phyloP scores from a whole-genome alignment of 2,888 invertebrate genomes.

The Drosophila anceps region DNA sequence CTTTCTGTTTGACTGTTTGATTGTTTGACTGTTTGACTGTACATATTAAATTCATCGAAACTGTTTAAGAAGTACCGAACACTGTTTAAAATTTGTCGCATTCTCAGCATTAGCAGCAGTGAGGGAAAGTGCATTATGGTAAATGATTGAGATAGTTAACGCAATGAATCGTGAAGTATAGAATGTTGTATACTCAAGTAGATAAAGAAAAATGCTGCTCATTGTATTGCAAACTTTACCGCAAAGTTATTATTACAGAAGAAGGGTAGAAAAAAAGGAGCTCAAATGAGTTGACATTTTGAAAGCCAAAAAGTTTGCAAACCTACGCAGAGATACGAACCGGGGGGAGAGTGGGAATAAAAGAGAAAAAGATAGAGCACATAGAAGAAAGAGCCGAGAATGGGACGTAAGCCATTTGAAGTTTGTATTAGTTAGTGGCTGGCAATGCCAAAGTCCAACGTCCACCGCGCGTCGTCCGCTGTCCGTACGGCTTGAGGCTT shows the following conservation, averaged over 20 bases:
- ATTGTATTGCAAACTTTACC: conserved; percentile 56
- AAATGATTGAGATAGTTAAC: conserved; percentile 27
- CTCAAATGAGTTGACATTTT: conserved; percentile 72
- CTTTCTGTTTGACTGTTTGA: too few species aligned
- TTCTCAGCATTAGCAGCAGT: background rate
- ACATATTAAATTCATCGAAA: background rate
- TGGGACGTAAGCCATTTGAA: conserved; percentile 65
- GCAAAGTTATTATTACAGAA: conserved; percentile 61
- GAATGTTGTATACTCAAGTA: conserved; percentile 37
- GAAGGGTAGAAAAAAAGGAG: conserved; percentile 39
- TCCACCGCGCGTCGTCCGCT: conserved; percentile 5
- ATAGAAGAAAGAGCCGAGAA: conserved; percentile 21
- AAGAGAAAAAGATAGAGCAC: conserved; percentile 1
- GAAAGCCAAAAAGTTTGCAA: conserved; percentile 68
- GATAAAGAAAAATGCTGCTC: conserved; percentile 39
- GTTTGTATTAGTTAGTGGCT: conserved; percentile 66
- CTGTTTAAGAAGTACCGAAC: background rate
- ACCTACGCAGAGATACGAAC: conserved; percentile 40
- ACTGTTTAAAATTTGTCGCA: background rate
- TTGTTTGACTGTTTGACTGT: background rate
- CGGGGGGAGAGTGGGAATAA: conserved; percentile 3
- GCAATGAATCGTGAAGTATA: conserved; percentile 35
- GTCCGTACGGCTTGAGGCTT: conserved; percentile 27
- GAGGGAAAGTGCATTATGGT: conserved; percentile 15
- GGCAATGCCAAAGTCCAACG: conserved; percentile 38